Evolutionary conservation across 2,888 invertebrate species (phyloP).

Genomic region (Empis stercorea): DNA sequence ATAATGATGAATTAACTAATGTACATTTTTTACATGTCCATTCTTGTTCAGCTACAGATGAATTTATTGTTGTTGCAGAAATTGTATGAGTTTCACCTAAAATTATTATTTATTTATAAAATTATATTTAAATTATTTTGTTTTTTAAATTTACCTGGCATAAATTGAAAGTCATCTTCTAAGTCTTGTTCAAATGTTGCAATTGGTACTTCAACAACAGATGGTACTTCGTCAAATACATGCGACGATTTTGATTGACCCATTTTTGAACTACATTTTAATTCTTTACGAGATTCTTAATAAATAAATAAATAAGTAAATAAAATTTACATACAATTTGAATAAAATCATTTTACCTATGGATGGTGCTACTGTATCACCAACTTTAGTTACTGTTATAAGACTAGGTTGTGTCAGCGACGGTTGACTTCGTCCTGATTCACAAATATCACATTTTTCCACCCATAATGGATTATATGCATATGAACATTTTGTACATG

Average conservation of each 20-base stretch:
- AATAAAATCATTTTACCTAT: too few species aligned
- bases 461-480: conserved; percentile 74
- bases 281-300: conserved; percentile 18
- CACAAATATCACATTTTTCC: conserved; percentile 71
- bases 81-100: conserved; percentile 6
- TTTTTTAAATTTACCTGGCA: conserved; percentile 38
- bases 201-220: conserved; percentile 43
- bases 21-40: conserved; percentile 88
- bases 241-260: conserved; percentile 19
- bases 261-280: conserved; percentile 19
- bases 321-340: too few species aligned
- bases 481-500: conserved; percentile 77
- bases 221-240: conserved; percentile 21
- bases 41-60: conserved; percentile 32
- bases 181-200: conserved; percentile 55
- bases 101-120: neutral
- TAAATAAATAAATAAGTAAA: neutral
- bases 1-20: conserved; percentile 58
- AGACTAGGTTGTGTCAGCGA: conserved; percentile 51
- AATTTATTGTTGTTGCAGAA: conserved; percentile 1
- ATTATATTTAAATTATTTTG: too few species aligned
- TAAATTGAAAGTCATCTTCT: conserved; percentile 54
- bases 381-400: conserved; percentile 51
- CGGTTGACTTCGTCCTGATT: conserved; percentile 48
- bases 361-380: conserved; percentile 19